Evolutionary conservation across 2,113 vertebrate species (phyloP).

Genomic region (Microtus oregoni): DNA sequence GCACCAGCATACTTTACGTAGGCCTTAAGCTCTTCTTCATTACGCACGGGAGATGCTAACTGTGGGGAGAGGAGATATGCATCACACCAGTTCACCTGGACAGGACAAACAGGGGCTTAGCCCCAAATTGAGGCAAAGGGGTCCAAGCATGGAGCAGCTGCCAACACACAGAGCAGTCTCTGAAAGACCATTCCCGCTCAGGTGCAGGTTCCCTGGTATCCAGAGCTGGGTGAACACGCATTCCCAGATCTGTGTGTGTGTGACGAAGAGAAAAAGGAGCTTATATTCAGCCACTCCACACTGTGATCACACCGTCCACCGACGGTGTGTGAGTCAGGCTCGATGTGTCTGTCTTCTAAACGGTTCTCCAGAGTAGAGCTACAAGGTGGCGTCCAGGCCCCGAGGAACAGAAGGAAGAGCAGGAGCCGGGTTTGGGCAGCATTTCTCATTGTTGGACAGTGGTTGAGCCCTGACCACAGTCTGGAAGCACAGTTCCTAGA

Average conservation of each 20-base stretch:
- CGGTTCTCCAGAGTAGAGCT: background rate
- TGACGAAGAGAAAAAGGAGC: background rate
- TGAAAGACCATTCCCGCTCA: background rate
- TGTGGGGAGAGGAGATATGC: fast-evolving
- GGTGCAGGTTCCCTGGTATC: background rate
- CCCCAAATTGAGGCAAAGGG: fast-evolving
- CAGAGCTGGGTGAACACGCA: background rate
- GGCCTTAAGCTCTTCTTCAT: background rate
- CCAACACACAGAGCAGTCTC: fast-evolving
- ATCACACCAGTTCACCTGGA: background rate
- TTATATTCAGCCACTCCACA: too few species aligned
- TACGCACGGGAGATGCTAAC: background rate
- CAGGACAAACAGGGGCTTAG: fast-evolving
- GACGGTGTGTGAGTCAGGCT: background rate
- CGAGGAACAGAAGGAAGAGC: background rate
- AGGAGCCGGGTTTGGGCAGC: too few species aligned
- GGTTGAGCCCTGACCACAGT: background rate
- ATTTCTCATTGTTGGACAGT: background rate
- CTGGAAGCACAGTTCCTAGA: background rate
- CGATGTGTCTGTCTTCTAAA: background rate
- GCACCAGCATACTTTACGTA: background rate
- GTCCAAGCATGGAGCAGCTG: background rate
- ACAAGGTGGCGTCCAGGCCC: background rate
- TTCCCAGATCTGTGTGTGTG: background rate
- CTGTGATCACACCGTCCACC: background rate